Evolutionary conservation across 2,113 vertebrate species (phyloP).

Genomic region (Rhynchomys soricoides): DNA sequence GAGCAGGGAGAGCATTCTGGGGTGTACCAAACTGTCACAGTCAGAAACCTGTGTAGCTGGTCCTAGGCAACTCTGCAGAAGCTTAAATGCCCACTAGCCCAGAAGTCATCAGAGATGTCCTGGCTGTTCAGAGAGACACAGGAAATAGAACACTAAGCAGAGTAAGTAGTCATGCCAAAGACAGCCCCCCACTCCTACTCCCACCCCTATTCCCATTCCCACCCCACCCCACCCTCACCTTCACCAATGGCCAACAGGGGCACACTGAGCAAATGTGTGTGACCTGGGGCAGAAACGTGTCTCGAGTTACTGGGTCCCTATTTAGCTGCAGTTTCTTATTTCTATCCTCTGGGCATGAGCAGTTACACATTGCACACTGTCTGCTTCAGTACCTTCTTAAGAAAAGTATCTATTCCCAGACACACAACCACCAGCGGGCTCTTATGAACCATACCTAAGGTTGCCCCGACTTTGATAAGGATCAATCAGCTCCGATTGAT

Average conservation of each 20-base stretch:
- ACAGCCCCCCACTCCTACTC: no score
- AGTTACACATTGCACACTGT: not conserved
- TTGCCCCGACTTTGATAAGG: not conserved
- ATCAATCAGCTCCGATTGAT: not conserved
- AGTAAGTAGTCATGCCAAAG: not conserved
- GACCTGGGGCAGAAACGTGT: not conserved
- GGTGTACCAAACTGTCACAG: not conserved
- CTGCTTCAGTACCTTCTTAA: not conserved
- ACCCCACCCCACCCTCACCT: not conserved
- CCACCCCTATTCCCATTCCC: no score
- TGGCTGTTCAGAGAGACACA: not conserved
- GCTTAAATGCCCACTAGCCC: not conserved
- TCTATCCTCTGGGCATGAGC: not conserved
- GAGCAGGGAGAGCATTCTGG: not conserved
- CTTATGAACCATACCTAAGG: constrained; percentile 33
- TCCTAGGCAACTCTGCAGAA: not conserved
- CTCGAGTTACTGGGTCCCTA: not conserved
- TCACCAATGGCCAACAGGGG: no score
- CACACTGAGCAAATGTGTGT: not conserved
- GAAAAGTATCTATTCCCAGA: not conserved
- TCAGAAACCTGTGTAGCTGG: not conserved
- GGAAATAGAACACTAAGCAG: not conserved
- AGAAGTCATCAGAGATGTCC: not conserved
- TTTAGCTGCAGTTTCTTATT: not conserved
- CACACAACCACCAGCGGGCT: not conserved